Conservation (phyloP, 2,888 invertebrate species). For the Candidula unifasciata region DNA sequence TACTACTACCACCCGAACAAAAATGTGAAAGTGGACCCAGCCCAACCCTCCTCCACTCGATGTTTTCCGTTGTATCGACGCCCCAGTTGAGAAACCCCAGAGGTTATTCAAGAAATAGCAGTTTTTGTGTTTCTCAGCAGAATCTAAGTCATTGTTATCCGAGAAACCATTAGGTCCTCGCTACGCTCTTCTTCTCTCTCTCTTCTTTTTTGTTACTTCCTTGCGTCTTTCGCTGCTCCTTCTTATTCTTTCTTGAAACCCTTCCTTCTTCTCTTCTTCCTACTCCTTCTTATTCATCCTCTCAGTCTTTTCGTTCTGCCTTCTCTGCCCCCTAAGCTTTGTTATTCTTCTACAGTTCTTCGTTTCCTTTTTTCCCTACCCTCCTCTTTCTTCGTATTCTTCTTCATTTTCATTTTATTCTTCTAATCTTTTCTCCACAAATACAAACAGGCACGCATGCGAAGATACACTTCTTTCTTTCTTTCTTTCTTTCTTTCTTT, state of each 20-base stretch:
- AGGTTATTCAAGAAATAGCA: too few relatives aligned
- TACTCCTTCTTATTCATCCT: neutral
- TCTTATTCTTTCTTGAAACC: neutral
- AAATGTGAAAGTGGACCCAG: too few relatives aligned
- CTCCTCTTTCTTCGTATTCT: neutral
- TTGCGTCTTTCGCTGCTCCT: neutral
- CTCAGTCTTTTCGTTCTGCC: neutral
- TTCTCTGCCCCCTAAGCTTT: neutral
- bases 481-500: too few relatives aligned
- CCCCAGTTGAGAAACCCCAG: too few relatives aligned
- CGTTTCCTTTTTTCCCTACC: neutral
- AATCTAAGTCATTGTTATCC: too few relatives aligned
- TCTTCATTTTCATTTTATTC: neutral
- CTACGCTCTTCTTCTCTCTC: constrained; percentile 1
- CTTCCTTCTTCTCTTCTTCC: neutral
- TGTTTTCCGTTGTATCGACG: too few relatives aligned
- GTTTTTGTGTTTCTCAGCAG: too few relatives aligned
- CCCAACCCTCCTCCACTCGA: too few relatives aligned
- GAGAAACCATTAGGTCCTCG: too few relatives aligned
- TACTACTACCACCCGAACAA: too few relatives aligned
- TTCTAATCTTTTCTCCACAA: neutral
- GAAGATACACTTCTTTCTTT: too few relatives aligned
- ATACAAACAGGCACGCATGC: too few relatives aligned
- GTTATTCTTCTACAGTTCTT: neutral
- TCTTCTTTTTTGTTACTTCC: neutral